phyloP scores from a whole-genome alignment of 2,113 vertebrate species.

The Caloenas nicobarica region DNA sequence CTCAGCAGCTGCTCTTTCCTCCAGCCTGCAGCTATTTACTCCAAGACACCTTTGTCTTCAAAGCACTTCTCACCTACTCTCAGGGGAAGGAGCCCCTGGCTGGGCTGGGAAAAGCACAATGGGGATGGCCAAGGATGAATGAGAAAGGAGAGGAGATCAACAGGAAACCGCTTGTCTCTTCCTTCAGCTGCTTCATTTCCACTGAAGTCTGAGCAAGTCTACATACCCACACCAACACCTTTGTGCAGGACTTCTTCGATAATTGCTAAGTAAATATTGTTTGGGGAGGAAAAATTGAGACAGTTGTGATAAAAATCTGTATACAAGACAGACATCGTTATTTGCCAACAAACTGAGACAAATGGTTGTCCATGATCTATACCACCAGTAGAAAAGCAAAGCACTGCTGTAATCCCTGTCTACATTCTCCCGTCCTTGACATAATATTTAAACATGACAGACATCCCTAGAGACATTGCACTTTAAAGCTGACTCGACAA shows the following conservation, averaged over 20 bases:
- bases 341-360: not conserved
- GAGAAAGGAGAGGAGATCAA: not conserved
- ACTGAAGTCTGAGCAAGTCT: not conserved
- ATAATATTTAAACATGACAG: not conserved
- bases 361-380: not conserved
- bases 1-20: not conserved
- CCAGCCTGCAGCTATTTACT: not conserved
- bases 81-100: rapidly evolving
- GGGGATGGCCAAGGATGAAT: not conserved
- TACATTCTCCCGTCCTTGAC: not conserved
- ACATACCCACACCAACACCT: not conserved
- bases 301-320: not conserved
- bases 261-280: not conserved
- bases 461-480: not conserved
- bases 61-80: not conserved
- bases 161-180: not conserved
- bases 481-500: not conserved
- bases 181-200: not conserved
- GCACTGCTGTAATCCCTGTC: not conserved
- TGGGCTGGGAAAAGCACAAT: not conserved
- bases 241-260: not conserved
- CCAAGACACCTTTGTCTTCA: not conserved
- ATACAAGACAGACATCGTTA: not conserved
- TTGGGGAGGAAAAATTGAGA: not conserved
- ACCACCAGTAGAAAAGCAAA: not conserved